Percentiles rank a stretch among this genome's conserved stretches.
Evolutionary conservation across 2,888 invertebrate genomes (phyloP).

Genomic region (Caenorhabditis auriculariae): DNA sequence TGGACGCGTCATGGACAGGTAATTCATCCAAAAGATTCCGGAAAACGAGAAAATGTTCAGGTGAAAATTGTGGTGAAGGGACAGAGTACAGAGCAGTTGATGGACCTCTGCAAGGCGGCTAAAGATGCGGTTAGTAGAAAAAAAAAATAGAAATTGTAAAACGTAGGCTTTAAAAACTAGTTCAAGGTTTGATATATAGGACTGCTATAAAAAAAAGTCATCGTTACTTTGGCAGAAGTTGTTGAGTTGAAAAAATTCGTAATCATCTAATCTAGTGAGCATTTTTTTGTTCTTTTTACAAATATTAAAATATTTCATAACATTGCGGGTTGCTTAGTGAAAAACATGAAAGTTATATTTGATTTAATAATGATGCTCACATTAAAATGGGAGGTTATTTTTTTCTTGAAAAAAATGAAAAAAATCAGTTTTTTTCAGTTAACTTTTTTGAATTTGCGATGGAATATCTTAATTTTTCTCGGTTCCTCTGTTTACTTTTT

Average conservation of each 20-base stretch:
- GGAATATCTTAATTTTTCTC: too few relatives aligned
- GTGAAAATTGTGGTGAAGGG: slow-evolving; percentile 63
- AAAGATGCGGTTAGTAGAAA: slow-evolving; percentile 55
- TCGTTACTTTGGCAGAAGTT: too few relatives aligned
- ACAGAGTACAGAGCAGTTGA: slow-evolving; percentile 66
- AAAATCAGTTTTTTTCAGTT: not conserved
- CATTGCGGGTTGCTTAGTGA: too few relatives aligned
- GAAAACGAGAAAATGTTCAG: slow-evolving; percentile 3
- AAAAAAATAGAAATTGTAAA: too few relatives aligned
- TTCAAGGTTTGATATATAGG: too few relatives aligned
- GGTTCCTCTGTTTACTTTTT: not conserved
- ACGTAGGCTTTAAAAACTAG: too few relatives aligned
- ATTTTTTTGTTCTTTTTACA: not conserved
- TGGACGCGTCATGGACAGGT: slow-evolving; percentile 32
- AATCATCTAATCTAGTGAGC: too few relatives aligned
- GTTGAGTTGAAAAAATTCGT: too few relatives aligned
- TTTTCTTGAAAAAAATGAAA: not conserved
- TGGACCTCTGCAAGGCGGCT: slow-evolving; percentile 66
- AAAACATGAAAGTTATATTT: too few relatives aligned
- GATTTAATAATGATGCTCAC: too few relatives aligned
- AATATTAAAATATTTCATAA: too few relatives aligned
- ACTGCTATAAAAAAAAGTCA: too few relatives aligned
- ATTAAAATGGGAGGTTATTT: not conserved
- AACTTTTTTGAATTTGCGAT: not conserved
- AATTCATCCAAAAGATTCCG: not conserved